phyloP scores from a whole-genome alignment of 2,797 vertebrate species.

The Micromesistius poutassou region DNA sequence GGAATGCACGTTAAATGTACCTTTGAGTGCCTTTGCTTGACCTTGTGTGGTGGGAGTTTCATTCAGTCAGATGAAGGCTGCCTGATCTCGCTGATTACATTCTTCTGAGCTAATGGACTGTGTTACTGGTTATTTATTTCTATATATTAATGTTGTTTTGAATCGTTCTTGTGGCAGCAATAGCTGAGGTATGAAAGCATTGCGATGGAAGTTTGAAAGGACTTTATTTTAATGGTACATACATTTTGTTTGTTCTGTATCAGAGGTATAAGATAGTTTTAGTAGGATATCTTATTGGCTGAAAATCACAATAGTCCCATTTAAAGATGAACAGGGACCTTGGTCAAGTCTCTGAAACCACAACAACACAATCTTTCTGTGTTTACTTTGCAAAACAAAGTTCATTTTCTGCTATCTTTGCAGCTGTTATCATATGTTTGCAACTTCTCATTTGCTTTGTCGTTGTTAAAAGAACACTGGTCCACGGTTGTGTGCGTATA shows the following conservation, averaged over 20 bases:
- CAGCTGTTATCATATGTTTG: not conserved
- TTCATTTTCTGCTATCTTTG: not conserved
- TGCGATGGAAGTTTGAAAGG: not conserved
- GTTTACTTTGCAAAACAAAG: not conserved
- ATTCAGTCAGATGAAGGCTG: not conserved
- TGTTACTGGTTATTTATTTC: not conserved
- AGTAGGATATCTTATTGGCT: not conserved
- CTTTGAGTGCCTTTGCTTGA: not conserved
- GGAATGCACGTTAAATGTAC: not conserved
- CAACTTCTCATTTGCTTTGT: not conserved
- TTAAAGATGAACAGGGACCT: not conserved
- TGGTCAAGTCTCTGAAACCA: not conserved
- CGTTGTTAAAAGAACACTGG: not conserved
- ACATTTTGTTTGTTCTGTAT: not conserved
- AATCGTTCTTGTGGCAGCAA: not conserved
- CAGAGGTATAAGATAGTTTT: not conserved
- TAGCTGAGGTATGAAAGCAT: not conserved
- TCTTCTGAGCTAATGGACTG: not conserved
- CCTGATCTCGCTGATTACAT: not conserved
- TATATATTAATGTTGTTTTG: not conserved
- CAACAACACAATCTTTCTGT: not conserved
- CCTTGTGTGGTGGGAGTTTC: not conserved
- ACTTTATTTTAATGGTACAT: not conserved
- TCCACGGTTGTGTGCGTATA: not conserved
- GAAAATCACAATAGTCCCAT: not conserved